phyloP scores from a whole-genome alignment of 2,113 vertebrate species.

The Orcinus orca region DNA sequence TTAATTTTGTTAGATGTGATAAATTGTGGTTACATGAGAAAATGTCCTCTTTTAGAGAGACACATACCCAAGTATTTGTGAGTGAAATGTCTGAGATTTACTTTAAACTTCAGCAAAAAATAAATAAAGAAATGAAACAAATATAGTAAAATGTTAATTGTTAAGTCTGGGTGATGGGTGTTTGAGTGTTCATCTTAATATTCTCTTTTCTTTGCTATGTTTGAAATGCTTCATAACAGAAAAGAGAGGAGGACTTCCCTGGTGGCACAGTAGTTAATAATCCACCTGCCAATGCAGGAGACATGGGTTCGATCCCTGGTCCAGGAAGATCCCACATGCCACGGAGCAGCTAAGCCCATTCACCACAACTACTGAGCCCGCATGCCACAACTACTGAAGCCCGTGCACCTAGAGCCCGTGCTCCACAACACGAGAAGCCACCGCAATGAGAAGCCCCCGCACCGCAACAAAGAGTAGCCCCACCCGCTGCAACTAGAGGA shows the following conservation, averaged over 20 bases:
- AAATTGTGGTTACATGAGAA: background rate
- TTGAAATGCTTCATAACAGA: background rate
- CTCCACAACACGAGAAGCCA: no score
- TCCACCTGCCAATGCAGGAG: no score
- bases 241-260: background rate
- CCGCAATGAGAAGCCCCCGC: no score
- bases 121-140: background rate
- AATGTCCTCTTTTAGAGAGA: conserved; percentile 5
- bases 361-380: no score
- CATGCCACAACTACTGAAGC: no score
- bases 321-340: no score
- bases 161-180: background rate
- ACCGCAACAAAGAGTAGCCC: no score
- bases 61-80: background rate
- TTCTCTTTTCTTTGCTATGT: background rate
- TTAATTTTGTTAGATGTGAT: background rate
- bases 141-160: background rate
- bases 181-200: background rate
- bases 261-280: no score
- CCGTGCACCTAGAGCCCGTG: no score
- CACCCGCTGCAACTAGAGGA: no score
- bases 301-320: no score
- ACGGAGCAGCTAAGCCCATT: no score
- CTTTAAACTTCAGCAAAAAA: background rate
- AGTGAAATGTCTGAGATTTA: conserved; percentile 11